phyloP scores from a whole-genome alignment of 2,888 invertebrate species.

The Lepidochitona cinerea region DNA sequence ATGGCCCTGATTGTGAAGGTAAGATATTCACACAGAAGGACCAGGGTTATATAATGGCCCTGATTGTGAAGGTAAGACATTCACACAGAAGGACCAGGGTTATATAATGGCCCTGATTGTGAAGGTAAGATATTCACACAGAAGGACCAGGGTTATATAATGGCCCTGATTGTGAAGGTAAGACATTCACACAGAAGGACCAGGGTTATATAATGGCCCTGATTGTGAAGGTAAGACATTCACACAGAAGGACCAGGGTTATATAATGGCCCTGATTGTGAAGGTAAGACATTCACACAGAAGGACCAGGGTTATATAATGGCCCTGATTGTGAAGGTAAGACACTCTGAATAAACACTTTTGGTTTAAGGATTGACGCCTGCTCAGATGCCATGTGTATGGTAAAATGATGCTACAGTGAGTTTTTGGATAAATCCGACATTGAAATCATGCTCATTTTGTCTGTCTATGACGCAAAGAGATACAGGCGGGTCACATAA shows the following conservation, averaged over 20 bases:
- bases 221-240: neutral
- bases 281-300: neutral
- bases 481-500: too few relatives aligned
- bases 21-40: neutral
- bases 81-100: neutral
- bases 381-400: too few relatives aligned
- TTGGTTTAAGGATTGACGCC: too few relatives aligned
- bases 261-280: neutral
- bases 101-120: neutral
- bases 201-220: neutral
- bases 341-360: too few relatives aligned
- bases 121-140: neutral
- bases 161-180: neutral
- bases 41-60: neutral
- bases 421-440: too few relatives aligned
- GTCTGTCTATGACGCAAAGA: too few relatives aligned
- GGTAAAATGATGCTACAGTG: too few relatives aligned
- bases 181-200: neutral
- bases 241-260: neutral
- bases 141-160: neutral
- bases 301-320: neutral
- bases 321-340: neutral
- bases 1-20: neutral
- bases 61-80: neutral
- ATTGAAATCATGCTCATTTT: too few relatives aligned